Evolutionary conservation across 2,113 vertebrate genomes (phyloP), one percentile per base, ranked within the genome.

Genomic region (Sturnira hondurensis): DNA sequence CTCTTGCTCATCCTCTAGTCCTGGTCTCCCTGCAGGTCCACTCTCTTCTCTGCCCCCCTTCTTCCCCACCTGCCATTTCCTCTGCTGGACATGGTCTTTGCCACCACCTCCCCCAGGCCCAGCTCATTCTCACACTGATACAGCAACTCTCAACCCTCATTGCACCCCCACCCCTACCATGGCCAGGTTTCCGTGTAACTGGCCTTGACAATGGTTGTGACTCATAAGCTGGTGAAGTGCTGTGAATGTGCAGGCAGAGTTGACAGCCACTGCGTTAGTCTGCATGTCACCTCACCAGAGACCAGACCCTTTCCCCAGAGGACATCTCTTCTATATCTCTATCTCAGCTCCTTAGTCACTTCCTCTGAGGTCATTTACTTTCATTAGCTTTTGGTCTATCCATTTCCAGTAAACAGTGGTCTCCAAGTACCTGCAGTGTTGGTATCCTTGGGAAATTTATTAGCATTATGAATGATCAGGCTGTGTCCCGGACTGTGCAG

Each of bases 91-190:
- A 20, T 1, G 31, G 31, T 45, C 24, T 81, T 61, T 31, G 41
- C 17, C 0, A 0, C 5, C 33, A 22, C 13, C 13, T 63, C 31
- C 11, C 15, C 14, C 2, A 14, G 7, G 33, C 28, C 50, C 11
- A 47, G 9, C 31, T 70, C 81, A 26, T 52, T 86, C 52, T 80
- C 43, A 41, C 4, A 26, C 7, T 5, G 45, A n/a, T 38, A 22
- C 17, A 31, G 8, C 26, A 3, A 6, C 47, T 52, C 56, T 74
- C 50, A 14, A 20, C 77, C 31, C 38, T 67, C 0, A 1, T 31
- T 58, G 56, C 56, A 58, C 22, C 4, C 22, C 54, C 52, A 17
- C 6, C 52, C 10, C 65, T 71, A 7, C 47, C 17, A 10, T 58
- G 13, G 65, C 58, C 50, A 77, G 24, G 43, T 58, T 90, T 78